Base-by-base conservation (phyloP, 2,888 invertebrate species). In the Spisula solida region DNA sequence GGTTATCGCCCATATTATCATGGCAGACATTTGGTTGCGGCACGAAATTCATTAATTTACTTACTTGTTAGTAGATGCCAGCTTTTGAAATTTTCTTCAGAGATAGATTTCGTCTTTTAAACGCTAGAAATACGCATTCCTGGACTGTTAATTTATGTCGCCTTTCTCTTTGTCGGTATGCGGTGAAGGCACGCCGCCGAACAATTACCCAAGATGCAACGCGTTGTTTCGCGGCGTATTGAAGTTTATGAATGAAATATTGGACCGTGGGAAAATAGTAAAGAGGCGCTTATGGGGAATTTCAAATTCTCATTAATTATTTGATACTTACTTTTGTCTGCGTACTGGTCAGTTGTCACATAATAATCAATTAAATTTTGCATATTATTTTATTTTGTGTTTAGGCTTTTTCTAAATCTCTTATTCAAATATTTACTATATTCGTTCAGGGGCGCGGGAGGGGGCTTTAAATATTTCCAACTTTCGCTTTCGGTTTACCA, bases 121-220 rank as follows among this genome's bases (percentile, higher is more conserved):
- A 31, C 18, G 16, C 31, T n/a, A 48, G 75, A 82, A 78, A 55
- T 12, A 5, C 48, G 10, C 18, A n/a, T 70, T 89, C 41, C 51
- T 34, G 14, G 48, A 12, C 41, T 51, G 81, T 47, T 87, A 89
- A 87, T 86, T 86, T 90, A 87, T 86, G 88, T 89, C 88, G 87
- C 88, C 85, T 75, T 83, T 79, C 88, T 20, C 87, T 90, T 92
- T 88, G 88, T 89, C 66, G 86, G 47, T 90, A 88, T 90, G 55
- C 90, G 82, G 89, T 89, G 85, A 90, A 86, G 90, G 90, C 93
- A 93, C 93, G 93, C 93, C 88, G 87, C 85, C 80, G 60, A 84
- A 79, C 87, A 70, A 85, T 85, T 89, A 88, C 93, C 93, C 93
- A 93, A 18, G 87, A 93, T 93, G 93, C 93, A 90, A 51, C 78